These are phyloP conservation scores for Mellilla xanthometata DNA, from an alignment of 2,888 invertebrate genomes.

Conservation along the genomic window DNA sequence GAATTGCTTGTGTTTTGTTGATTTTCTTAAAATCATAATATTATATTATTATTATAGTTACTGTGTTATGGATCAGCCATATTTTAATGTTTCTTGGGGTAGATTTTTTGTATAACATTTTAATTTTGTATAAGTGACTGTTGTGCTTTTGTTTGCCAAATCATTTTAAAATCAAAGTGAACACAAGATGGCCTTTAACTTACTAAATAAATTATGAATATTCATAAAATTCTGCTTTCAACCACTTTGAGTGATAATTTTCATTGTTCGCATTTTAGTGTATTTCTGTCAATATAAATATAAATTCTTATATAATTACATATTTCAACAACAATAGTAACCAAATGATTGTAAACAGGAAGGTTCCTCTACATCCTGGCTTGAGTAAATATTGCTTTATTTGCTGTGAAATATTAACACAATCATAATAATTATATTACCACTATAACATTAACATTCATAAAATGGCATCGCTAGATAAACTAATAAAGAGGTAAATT, in stretches of 20 bases:
- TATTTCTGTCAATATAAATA: too few relatives aligned
- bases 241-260: too few relatives aligned
- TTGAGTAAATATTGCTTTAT: not conserved
- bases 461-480: not conserved
- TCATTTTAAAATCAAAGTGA: constrained; percentile 33
- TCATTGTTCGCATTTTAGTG: too few relatives aligned
- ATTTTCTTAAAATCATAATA: constrained; percentile 64
- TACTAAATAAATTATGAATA: constrained; percentile 11
- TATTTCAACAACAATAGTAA: too few relatives aligned
- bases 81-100: constrained; percentile 35
- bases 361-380: too few relatives aligned
- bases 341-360: too few relatives aligned
- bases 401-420: not conserved
- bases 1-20: constrained; percentile 76
- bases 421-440: not conserved
- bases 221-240: not conserved
- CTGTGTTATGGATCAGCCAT: constrained; percentile 51
- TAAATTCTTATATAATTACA: too few relatives aligned
- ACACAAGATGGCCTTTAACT: constrained; percentile 25
- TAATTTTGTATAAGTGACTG: constrained; percentile 31
- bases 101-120: constrained; percentile 38
- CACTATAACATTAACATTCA: not conserved
- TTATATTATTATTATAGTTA: constrained; percentile 47
- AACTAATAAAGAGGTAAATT: not conserved
- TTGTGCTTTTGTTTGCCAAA: constrained; percentile 51